Base-by-base conservation (phyloP, 2,888 invertebrate species). In the Cephus nigrinus region DNA sequence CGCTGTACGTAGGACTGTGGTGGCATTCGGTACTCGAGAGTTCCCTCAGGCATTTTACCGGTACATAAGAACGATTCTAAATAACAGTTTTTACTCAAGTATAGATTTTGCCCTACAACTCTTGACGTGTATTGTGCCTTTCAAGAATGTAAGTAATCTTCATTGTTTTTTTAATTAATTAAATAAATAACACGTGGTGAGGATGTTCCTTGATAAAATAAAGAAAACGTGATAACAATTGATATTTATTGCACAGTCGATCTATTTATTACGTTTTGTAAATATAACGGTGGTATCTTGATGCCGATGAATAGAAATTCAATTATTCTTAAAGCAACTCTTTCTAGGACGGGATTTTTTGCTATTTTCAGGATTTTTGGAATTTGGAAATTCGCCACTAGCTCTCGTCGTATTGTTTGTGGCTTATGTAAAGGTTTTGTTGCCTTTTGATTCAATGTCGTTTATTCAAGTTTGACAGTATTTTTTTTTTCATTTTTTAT, bases 11-110 rank as follows among this genome's bases (percentile, higher is more conserved):
- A 31, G 32, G 5, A 71, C 71, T 71, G 12, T 3, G 55, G 71
- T 33, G 31, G 71, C 71, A 71, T 71, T 71, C 71, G 23, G 71
- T 33, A 71, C 15, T 71, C 71, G 23, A 69, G 69, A 69, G 71
- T 71, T 33, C 15, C 33, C 71, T 71, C 33, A 12, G 23, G 31
- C 33, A 55, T 71, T 32, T 69, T 31, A 12, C 12, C 71, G 71
- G 11, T 71, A 31, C 33, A 71, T 2, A 71, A 71, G 71, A 71
- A 31, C 12, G 32, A 55, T 2, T 9, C 9, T 2, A 55, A 9
- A 55, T 55, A 2, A 55, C 23, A 55, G 15, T 55, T 23, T 55
- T 55, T 9, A 9, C 9, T 55, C 5, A 5, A 40, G 40, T 40
- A 40, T 40, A 55, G 23, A 55, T 9, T 55, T 55, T 2, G 23